A percentile compares a stretch with the other conserved stretches of the same genome.
phyloP scores from a whole-genome alignment of 2,113 vertebrate species.

The Salvelinus fontinalis region DNA sequence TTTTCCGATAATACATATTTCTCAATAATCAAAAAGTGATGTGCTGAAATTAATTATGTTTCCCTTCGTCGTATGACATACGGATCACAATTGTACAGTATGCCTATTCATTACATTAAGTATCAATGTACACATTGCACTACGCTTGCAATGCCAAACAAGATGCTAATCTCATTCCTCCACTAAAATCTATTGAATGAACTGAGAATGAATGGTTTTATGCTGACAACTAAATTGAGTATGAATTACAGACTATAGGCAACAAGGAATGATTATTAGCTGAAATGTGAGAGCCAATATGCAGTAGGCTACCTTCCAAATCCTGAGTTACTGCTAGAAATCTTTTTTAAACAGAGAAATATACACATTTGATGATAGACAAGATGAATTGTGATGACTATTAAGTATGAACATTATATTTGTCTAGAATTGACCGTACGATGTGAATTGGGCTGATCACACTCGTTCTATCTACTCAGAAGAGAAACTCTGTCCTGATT shows the following conservation, averaged over 20 bases:
- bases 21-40: neutral
- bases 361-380: neutral
- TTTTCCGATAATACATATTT: neutral
- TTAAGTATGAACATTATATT: neutral
- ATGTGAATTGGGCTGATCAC: neutral
- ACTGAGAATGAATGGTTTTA: neutral
- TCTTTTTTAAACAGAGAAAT: neutral
- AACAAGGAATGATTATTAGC: neutral
- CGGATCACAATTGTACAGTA: neutral
- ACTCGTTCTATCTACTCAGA: neutral
- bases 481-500: neutral
- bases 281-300: too few relatives aligned
- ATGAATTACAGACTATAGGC: neutral
- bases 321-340: neutral
- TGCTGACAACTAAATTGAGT: neutral
- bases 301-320: too few relatives aligned
- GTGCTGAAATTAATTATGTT: neutral
- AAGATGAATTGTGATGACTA: too few relatives aligned
- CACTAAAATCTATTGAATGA: neutral
- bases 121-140: neutral
- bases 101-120: neutral
- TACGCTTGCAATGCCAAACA: conserved; percentile 1
- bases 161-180: neutral
- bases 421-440: neutral
- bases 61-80: too few relatives aligned